These are phyloP conservation scores for Sebastes melanostomus DNA, from an alignment of 2,797 vertebrate genomes.

Conservation along the genomic window DNA sequence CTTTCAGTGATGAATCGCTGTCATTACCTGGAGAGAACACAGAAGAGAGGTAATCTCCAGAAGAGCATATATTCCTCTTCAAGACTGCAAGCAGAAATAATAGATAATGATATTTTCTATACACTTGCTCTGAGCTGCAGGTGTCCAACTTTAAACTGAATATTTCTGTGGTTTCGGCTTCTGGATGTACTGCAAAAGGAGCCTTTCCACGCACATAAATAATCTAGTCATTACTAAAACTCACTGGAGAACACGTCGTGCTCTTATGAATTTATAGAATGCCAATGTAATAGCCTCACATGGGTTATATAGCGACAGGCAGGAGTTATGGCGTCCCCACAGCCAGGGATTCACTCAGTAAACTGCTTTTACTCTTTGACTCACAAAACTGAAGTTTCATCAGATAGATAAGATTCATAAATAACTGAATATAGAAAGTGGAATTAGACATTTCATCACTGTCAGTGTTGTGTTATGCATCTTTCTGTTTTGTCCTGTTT, in stretches of 20 bases:
- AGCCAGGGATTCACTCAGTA: background rate
- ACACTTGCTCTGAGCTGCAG: constrained; percentile 21
- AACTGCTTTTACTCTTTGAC: background rate
- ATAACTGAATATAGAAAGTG: background rate
- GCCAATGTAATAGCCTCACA: background rate
- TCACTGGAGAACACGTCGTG: constrained; percentile 10
- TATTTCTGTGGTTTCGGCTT: constrained; percentile 23
- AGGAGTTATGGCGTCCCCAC: background rate
- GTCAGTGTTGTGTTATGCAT: background rate
- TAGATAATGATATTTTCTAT: constrained; percentile 57
- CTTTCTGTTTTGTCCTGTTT: background rate
- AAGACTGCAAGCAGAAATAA: constrained; percentile 59
- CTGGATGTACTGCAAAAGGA: background rate
- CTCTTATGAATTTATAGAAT: constrained; percentile 19
- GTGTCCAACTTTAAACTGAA: constrained; percentile 33
- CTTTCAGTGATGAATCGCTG: constrained; percentile 53
- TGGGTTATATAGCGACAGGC: background rate
- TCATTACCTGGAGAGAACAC: constrained; percentile 37
- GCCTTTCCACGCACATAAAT: background rate
- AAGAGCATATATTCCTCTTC: constrained; percentile 47
- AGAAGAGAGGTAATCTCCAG: constrained; percentile 28
- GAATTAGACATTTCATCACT: constrained; percentile 21
- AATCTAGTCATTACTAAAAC: constrained; percentile 2
- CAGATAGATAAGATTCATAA: background rate
- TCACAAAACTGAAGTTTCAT: background rate